Evolutionary conservation across 2,797 vertebrate genomes (phyloP), one percentile per base, ranked within the genome.

Genomic region (Xenops minutus): DNA sequence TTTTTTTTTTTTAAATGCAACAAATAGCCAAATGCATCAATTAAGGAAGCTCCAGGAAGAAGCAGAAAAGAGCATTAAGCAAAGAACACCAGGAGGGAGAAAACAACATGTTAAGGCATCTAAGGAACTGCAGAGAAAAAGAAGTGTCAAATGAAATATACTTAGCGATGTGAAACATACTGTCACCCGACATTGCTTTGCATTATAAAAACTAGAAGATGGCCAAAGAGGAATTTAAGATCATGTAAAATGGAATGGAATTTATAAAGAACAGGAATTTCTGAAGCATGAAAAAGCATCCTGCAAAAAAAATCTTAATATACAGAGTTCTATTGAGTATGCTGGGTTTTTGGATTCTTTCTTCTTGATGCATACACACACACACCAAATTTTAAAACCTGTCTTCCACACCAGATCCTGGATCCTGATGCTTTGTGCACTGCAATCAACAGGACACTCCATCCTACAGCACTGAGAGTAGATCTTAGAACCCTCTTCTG

Each of bases 131-230:
- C 37, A 54, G 77, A 89, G 77, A 71, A 87, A 93, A 95, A 94
- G 69, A 96, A 72, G 64, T 95, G 96, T 97, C 96, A 97, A 89
- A 66, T 85, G 64, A 94, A 94, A 96, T 96, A 95, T 91, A 92
- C 54, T 92, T 96, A 95, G 80, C 58, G 85, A 96, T 95, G 85
- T 96, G 95, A 95, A 96, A 93, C 72, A 56, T 85, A 68, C 81
- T 90, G 89, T 88, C 88, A 93, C 71, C 61, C 36, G 37, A 68
- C 63, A 82, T 67, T 96, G 71, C 68, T 94, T 71, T 95, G 88
- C 77, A 79, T 96, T 94, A 91, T 77, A 91, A 93, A 91, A 94
- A 62, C 44, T 83, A 87, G 71, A 80, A 90, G 85, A 82, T 61
- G 34, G 80, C 63, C 71, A 90, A 91, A 96, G 85, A 96, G 69